Conservation (phyloP, 2,888 invertebrate species). For the Ophion costatus region DNA sequence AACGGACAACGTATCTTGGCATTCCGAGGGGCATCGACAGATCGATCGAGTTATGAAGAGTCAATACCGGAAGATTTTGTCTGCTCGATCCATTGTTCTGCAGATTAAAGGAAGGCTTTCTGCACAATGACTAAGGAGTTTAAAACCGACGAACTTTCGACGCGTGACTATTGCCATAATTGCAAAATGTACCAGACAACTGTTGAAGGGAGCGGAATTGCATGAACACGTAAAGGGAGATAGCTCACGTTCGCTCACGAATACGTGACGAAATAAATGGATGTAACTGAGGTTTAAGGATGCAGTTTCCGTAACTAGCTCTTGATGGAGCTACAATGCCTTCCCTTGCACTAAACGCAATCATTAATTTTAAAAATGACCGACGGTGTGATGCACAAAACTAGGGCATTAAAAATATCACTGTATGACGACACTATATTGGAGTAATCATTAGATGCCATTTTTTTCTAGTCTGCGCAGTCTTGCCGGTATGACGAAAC, state of each 20-base stretch:
- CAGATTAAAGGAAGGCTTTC: background rate
- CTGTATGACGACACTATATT: no score
- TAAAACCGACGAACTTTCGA: constrained; percentile 13
- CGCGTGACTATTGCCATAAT: constrained; percentile 34
- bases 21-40: background rate
- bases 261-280: constrained; percentile 29
- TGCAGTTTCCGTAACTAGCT: constrained; percentile 12
- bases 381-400: no score
- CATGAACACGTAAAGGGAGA: background rate
- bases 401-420: no score
- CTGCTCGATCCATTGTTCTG: background rate
- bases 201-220: constrained; percentile 32
- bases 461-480: background rate
- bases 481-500: background rate
- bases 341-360: no score
- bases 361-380: no score
- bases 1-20: no score
- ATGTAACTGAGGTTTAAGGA: constrained; percentile 43
- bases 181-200: constrained; percentile 25
- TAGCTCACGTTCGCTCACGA: constrained; percentile 12
- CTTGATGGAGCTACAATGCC: background rate
- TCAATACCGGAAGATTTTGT: background rate
- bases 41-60: background rate
- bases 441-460: background rate
- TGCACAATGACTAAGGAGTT: background rate